A percentile compares a stretch with the other conserved stretches of the same genome.
Conservation (phyloP, 2,888 invertebrate species). For the Coremacera marginata region DNA sequence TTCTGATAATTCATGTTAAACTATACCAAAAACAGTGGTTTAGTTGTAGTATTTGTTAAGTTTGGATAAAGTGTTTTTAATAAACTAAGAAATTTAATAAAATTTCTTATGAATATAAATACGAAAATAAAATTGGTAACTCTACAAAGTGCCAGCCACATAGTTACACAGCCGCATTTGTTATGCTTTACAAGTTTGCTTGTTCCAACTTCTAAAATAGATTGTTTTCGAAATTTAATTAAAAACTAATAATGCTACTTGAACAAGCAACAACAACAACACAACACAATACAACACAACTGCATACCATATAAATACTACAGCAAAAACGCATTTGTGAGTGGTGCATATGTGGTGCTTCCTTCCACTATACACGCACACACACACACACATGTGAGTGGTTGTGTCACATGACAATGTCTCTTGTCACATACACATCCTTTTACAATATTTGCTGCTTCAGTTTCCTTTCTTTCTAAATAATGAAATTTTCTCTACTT, state of each 20-base stretch:
- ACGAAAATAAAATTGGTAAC: not conserved
- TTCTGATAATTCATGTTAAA: no score
- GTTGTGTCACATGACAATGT: slow-evolving; percentile 14
- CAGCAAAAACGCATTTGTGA: not conserved
- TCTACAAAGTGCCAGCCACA: not conserved
- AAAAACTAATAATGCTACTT: slow-evolving; percentile 43
- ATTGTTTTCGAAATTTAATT: slow-evolving; percentile 45
- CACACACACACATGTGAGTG: not conserved
- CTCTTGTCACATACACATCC: not conserved
- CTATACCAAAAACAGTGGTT: not conserved
- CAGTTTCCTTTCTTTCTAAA: slow-evolving; percentile 16
- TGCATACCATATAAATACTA: not conserved
- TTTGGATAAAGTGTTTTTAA: no score
- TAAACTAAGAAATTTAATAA: no score
- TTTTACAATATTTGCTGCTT: slow-evolving; percentile 1
- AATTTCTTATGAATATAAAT: not conserved
- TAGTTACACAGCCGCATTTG: not conserved
- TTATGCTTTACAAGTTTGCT: slow-evolving; percentile 26
- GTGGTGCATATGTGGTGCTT: not conserved
- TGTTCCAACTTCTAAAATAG: slow-evolving; percentile 21
- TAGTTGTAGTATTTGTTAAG: not conserved
- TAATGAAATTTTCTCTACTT: slow-evolving; percentile 26
- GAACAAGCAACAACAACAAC: slow-evolving; percentile 1
- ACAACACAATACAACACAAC: not conserved
- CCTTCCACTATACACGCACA: no score